Conservation (phyloP, 2,113 vertebrate genomes). For the Pitta sordida region DNA sequence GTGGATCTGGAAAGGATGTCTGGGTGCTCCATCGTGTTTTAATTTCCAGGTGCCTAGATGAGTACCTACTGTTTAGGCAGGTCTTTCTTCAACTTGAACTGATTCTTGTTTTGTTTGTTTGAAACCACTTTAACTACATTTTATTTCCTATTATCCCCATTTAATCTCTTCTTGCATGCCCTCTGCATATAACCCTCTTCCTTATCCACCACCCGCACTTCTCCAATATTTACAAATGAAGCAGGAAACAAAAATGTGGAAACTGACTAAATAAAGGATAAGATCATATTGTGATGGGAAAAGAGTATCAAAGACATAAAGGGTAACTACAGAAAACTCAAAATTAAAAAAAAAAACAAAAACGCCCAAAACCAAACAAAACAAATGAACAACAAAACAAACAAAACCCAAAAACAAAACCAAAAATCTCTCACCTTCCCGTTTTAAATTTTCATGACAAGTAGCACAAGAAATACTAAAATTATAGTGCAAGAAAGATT, state of each 20-base stretch:
- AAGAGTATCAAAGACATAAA: background rate
- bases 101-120: background rate
- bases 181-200: background rate
- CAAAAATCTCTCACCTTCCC: background rate
- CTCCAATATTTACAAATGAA: background rate
- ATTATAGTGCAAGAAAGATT: background rate
- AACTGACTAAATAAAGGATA: background rate
- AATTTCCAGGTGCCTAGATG: background rate
- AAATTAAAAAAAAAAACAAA: background rate
- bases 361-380: rapidly evolving
- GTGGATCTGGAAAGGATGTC: background rate
- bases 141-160: background rate
- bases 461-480: background rate
- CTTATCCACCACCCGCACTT: background rate
- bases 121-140: background rate
- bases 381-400: too few relatives aligned
- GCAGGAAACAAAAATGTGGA: background rate
- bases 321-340: background rate
- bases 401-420: background rate
- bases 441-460: background rate
- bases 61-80: rapidly evolving
- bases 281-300: background rate
- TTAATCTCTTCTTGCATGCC: background rate
- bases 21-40: background rate
- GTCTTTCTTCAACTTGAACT: background rate